A percentile compares a stretch with the other conserved stretches of the same genome.
These are phyloP conservation scores for Charadrius vociferus DNA, from an alignment of 2,113 vertebrate species.

Conservation along the genomic window DNA sequence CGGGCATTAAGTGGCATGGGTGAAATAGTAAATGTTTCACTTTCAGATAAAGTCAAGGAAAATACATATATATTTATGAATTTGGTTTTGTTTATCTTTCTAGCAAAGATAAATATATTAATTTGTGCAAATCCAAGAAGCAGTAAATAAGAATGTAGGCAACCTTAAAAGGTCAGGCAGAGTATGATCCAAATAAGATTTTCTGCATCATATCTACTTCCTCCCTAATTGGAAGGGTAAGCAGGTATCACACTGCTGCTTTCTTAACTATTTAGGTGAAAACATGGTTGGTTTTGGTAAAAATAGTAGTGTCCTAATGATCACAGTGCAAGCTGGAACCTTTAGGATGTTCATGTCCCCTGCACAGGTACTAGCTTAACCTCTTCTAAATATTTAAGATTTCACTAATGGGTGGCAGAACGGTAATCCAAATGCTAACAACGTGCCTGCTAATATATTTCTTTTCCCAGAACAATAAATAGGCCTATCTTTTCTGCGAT, in stretches of 20 bases:
- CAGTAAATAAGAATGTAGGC: not conserved
- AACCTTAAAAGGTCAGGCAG: slow-evolving; percentile 48
- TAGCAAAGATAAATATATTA: slow-evolving; percentile 12
- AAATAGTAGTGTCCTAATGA: not conserved
- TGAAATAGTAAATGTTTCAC: not conserved
- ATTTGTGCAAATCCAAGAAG: slow-evolving; percentile 32
- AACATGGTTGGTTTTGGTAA: not conserved
- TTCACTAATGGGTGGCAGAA: not conserved
- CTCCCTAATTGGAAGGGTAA: slow-evolving; percentile 1
- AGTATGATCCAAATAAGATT: not conserved
- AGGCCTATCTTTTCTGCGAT: not conserved
- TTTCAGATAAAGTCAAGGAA: not conserved
- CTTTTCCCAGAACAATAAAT: not conserved
- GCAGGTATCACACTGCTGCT: not conserved
- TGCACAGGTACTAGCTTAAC: not conserved
- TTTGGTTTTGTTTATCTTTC: not conserved
- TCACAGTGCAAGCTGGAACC: not conserved
- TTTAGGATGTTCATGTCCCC: not conserved
- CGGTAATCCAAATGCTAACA: not conserved
- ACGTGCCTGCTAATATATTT: not conserved
- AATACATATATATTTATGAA: not conserved
- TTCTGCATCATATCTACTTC: not conserved
- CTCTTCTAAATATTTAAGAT: not conserved
- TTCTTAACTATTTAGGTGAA: not conserved
- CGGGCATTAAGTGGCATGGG: not conserved